phyloP scores from a whole-genome alignment of 2,888 invertebrate genomes.

The Cephus spinipes region DNA sequence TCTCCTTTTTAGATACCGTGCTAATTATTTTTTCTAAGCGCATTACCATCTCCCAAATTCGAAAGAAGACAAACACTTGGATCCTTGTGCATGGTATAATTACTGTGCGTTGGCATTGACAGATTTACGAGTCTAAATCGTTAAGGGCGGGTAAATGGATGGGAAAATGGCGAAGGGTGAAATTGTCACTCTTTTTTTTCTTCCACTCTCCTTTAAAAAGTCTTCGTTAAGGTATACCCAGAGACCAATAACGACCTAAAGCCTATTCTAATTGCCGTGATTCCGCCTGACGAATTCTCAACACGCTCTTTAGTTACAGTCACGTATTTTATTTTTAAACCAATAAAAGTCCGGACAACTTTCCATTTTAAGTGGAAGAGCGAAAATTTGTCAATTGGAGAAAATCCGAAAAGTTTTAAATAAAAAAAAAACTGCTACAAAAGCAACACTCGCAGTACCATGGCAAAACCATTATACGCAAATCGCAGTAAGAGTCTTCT shows the following conservation, averaged over 20 bases:
- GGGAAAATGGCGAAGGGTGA: constrained; percentile 6
- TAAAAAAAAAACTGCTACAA: background rate
- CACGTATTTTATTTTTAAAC: background rate
- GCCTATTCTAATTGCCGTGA: background rate
- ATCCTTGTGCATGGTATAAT: background rate
- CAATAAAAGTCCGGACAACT: background rate
- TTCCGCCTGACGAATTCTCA: background rate
- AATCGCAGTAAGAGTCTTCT: background rate
- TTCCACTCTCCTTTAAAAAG: background rate
- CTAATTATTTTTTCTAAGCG: background rate
- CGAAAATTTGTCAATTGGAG: background rate
- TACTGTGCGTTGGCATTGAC: background rate
- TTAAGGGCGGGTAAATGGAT: background rate
- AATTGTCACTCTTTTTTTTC: background rate
- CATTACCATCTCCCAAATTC: background rate
- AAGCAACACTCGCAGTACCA: background rate
- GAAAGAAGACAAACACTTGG: background rate
- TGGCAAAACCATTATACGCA: background rate
- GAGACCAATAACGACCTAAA: background rate
- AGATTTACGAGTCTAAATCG: background rate
- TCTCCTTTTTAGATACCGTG: background rate
- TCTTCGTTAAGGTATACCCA: background rate
- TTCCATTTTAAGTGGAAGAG: background rate
- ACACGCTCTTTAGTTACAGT: background rate
- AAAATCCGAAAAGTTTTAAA: too few species aligned